A percentile compares a stretch with the other conserved stretches of the same genome.
These are phyloP conservation scores for Trissolcus japonicus DNA, from an alignment of 2,888 invertebrate species.

Conservation along the genomic window DNA sequence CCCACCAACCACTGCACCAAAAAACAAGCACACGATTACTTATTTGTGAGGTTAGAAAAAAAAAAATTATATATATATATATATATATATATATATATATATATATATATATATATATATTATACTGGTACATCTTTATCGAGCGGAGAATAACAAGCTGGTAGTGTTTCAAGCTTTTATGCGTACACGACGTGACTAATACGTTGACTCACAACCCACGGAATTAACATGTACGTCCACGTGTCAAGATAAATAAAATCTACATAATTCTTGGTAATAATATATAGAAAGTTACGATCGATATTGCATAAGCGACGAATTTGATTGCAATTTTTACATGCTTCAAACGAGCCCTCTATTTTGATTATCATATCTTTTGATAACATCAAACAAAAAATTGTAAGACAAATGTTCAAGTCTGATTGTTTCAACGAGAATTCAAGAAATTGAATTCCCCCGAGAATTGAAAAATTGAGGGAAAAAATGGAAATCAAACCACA, in stretches of 20 bases:
- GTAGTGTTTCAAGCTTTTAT: conserved; percentile 37
- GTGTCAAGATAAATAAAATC: conserved; percentile 59
- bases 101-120: too few species aligned
- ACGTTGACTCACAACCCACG: conserved; percentile 56
- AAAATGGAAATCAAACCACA: too few species aligned
- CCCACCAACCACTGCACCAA: too few species aligned
- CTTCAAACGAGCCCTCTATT: conserved; percentile 9
- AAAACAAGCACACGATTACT: too few species aligned
- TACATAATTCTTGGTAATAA: conserved; percentile 47
- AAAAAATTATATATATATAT: too few species aligned
- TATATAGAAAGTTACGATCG: conserved; percentile 52
- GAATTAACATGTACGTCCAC: conserved; percentile 58
- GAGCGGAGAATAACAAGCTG: conserved; percentile 47
- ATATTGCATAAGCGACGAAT: conserved; percentile 39
- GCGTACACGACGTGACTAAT: conserved; percentile 53
- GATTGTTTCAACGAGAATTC: too few species aligned
- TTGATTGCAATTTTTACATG: conserved; percentile 19
- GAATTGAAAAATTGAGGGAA: too few species aligned
- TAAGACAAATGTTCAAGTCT: too few species aligned
- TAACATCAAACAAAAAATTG: too few species aligned
- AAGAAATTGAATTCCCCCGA: too few species aligned
- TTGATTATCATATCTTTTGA: conserved; percentile 15
- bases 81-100: too few species aligned
- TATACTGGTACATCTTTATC: conserved; percentile 43
- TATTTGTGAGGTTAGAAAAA: too few species aligned